Conservation (phyloP, 2,113 vertebrate species). For the Tachysurus fulvidraco region DNA sequence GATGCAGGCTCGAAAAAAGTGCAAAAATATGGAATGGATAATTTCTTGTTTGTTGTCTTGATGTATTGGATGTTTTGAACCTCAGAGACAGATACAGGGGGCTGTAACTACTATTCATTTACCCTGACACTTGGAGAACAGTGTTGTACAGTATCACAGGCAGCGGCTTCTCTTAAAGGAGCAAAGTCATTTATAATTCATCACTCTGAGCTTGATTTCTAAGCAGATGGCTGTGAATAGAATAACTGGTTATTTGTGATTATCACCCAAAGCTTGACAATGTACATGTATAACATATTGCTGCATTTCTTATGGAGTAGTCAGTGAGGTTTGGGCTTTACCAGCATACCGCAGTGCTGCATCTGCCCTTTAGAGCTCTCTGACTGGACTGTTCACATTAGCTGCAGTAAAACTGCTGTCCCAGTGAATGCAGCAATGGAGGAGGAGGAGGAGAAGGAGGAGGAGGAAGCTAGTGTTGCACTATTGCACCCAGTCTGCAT, state of each 20-base stretch:
- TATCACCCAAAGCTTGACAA: not conserved
- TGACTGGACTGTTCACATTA: constrained; percentile 8
- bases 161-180: not conserved
- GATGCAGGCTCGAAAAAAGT: not conserved
- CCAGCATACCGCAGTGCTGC: not conserved
- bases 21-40: not conserved
- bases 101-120: not conserved
- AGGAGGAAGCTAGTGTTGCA: constrained; percentile 39
- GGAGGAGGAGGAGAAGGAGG: constrained; percentile 7
- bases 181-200: not conserved
- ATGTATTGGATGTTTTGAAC: not conserved
- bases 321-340: not conserved
- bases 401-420: constrained; percentile 47
- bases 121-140: not conserved
- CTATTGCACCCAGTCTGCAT: constrained; percentile 46
- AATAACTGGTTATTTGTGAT: not conserved
- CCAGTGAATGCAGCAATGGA: constrained; percentile 42
- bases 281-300: not conserved
- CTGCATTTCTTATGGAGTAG: not conserved
- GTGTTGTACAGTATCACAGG: not conserved
- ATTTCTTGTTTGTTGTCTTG: not conserved
- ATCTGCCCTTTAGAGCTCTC: constrained; percentile 31
- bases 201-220: not conserved
- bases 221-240: not conserved
- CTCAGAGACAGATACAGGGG: not conserved